Evolutionary conservation across 2,797 vertebrate genomes (phyloP), one percentile per base, ranked within the genome.

Genomic region (Ctenochaetus hawaiiensis): DNA sequence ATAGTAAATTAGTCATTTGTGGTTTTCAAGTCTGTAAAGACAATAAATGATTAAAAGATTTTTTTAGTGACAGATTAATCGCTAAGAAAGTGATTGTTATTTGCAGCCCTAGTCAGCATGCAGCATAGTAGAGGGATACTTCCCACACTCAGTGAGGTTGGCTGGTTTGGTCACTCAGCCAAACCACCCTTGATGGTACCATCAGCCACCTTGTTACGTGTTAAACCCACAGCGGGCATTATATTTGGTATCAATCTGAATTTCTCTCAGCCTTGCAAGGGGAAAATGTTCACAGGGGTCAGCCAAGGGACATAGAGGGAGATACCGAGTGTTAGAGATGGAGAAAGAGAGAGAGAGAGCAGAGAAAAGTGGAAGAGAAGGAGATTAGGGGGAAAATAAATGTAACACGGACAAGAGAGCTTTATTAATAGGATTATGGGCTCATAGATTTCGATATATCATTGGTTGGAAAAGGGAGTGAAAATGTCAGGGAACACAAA

Each of bases 371-470:
- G 94, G 95, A 94, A 93, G 93, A 91, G 83, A 94, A 94, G 94
- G 94, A 96, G 93, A 97, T 97, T 96, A 97, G 88, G 90, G 95
- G 86, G 93, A 92, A 96, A 97, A 97, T 96, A 96, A 95, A 96
- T 97, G 96, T 94, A 95, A 95, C 95, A 96, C 73, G 93, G 94
- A 96, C 95, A 96, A 96, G 95, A 93, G 95, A 93, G 95, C 94
- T 95, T 93, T 95, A 96, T 95, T 96, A 96, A 97, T 96, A 96
- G 94, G 95, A 98, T 97, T 97, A 97, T 87, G 92, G 94, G 95
- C 95, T 96, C 96, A 96, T 93, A 95, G 92, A 93, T 94, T 95
- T 94, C 79, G 88, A 95, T 94, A 94, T 90, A 93, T 94, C 93
- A 94, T 92, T 88, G 86, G 83, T 84, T 87, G 13, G 75, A 90